phyloP scores from a whole-genome alignment of 2,888 invertebrate species.

The Tiliacea aurago region DNA sequence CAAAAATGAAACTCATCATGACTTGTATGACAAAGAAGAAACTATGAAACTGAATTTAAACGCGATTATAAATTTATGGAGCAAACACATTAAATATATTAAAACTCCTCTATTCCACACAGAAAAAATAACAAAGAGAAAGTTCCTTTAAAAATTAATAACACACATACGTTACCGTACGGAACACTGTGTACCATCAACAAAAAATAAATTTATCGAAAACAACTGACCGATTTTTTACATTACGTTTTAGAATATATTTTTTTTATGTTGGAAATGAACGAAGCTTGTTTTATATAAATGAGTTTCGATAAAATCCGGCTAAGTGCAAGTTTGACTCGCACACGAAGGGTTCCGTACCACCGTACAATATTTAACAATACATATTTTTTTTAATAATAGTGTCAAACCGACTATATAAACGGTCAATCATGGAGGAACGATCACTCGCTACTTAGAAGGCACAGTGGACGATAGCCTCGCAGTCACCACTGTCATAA shows the following conservation, averaged over 20 bases:
- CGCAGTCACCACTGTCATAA: no score
- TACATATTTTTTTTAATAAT: no score
- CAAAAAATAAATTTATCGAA: slow-evolving; percentile 47
- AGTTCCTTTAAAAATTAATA: slow-evolving; percentile 43
- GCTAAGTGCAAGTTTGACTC: no score
- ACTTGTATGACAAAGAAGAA: neutral
- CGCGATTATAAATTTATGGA: slow-evolving; percentile 8
- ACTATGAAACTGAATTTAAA: neutral
- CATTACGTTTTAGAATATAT: no score
- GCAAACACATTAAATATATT: slow-evolving; percentile 19
- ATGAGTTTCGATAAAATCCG: slow-evolving; percentile 20
- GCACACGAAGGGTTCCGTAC: no score
- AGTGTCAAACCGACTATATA: no score
- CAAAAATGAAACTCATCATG: neutral
- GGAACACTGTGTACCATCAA: slow-evolving; percentile 25
- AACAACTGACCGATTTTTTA: slow-evolving; percentile 25
- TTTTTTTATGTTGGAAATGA: no score
- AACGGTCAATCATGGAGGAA: no score
- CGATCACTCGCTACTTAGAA: no score
- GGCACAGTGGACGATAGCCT: no score
- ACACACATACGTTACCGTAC: slow-evolving; percentile 26
- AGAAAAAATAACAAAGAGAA: slow-evolving; percentile 48
- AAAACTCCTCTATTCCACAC: slow-evolving; percentile 23
- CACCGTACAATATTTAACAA: no score
- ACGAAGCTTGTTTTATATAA: slow-evolving; percentile 43